Percentiles rank a stretch among this genome's conserved stretches.
Evolutionary conservation across 2,888 invertebrate species (phyloP).

Genomic region (Griposia aprilina): DNA sequence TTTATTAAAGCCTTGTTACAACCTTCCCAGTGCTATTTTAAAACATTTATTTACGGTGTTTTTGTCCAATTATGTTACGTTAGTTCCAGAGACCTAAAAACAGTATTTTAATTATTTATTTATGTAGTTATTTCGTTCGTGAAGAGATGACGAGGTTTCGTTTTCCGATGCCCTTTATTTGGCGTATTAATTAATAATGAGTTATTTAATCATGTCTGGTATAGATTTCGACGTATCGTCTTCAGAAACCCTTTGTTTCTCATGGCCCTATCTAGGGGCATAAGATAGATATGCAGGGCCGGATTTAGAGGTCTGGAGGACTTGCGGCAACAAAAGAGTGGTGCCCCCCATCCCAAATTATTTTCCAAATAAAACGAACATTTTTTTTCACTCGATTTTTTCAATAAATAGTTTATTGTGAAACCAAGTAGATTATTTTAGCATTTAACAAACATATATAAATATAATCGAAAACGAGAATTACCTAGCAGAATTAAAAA

Average conservation of each 20-base stretch:
- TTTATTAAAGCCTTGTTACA: constrained; percentile 1
- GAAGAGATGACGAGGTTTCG: background rate
- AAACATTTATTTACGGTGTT: constrained; percentile 15
- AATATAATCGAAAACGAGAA: too few species aligned
- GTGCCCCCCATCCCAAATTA: too few species aligned
- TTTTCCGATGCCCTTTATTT: background rate
- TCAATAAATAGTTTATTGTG: too few species aligned
- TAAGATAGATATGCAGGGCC: too few species aligned
- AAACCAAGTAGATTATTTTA: too few species aligned
- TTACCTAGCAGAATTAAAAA: too few species aligned
- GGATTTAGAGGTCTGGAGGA: too few species aligned
- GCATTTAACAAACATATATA: too few species aligned
- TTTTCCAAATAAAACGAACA: too few species aligned
- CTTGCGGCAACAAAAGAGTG: too few species aligned
- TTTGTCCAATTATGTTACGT: constrained; percentile 10
- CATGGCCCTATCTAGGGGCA: background rate
- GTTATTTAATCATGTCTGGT: background rate
- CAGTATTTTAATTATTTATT: background rate
- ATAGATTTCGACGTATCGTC: background rate
- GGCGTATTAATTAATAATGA: background rate
- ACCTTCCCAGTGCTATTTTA: background rate
- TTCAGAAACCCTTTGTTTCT: background rate
- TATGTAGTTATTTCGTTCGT: background rate
- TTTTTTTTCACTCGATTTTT: too few species aligned
- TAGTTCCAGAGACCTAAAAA: constrained; percentile 2